Conservation (phyloP, 2,113 vertebrate genomes). For the Oenanthe oenanthe region DNA sequence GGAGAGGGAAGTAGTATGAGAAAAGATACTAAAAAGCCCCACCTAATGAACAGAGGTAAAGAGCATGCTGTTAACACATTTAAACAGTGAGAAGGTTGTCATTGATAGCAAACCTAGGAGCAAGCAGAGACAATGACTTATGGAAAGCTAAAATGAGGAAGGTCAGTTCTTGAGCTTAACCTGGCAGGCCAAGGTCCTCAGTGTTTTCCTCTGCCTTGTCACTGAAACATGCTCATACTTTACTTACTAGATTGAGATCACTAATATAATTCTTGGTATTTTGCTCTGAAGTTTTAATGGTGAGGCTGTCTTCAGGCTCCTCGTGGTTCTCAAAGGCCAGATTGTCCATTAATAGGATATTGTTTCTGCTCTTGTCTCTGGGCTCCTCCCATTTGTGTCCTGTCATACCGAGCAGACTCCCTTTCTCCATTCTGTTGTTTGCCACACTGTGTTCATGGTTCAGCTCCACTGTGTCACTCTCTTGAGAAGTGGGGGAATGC, state of each 20-base stretch:
- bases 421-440: constrained; percentile 57
- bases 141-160: not conserved
- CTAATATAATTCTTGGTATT: constrained; percentile 81
- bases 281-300: constrained; percentile 60
- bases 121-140: not conserved
- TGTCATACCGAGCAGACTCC: not conserved
- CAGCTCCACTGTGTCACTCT: constrained; percentile 67
- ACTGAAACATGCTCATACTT: not conserved
- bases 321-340: constrained; percentile 19
- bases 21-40: not conserved
- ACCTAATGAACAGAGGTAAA: not conserved
- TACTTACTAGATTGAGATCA: constrained; percentile 90
- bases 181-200: not conserved
- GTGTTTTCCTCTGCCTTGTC: not conserved
- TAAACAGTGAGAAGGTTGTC: not conserved
- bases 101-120: not conserved
- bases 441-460: constrained; percentile 57
- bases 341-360: constrained; percentile 15
- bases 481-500: constrained; percentile 69
- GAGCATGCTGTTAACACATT: not conserved
- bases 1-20: not conserved
- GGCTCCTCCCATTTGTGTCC: constrained; percentile 23
- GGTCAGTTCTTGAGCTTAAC: not conserved
- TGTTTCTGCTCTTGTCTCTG: constrained; percentile 24
- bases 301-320: constrained; percentile 33